Evolutionary conservation across 2,113 vertebrate species (phyloP).

Genomic region (Helogale parvula): DNA sequence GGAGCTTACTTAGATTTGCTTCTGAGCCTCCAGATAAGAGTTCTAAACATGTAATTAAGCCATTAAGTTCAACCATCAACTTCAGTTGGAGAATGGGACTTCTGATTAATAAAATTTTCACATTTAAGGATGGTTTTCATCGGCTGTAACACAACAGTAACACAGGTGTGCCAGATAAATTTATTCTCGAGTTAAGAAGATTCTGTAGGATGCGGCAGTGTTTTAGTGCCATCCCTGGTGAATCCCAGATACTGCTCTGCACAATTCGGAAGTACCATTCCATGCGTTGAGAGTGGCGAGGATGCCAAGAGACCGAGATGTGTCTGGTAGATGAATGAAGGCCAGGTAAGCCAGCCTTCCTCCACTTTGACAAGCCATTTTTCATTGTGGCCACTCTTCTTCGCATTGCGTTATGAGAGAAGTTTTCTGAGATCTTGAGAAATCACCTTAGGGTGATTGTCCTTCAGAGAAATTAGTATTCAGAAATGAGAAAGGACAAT

Average conservation of each 20-base stretch:
- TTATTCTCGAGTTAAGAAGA: not conserved
- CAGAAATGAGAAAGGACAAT: not conserved
- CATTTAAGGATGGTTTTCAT: not conserved
- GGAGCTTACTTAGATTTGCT: conserved; percentile 31
- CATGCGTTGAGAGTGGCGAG: not conserved
- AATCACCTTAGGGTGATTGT: not conserved
- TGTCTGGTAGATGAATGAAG: not conserved
- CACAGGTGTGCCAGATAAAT: not conserved
- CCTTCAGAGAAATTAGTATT: conserved; percentile 18
- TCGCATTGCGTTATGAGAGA: not conserved
- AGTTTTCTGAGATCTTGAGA: not conserved
- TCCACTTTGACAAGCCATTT: not conserved
- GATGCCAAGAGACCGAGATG: not conserved
- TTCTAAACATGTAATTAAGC: conserved; percentile 6
- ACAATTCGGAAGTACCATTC: not conserved
- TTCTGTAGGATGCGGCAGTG: not conserved
- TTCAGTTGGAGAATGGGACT: conserved; percentile 38
- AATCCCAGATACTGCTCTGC: not conserved
- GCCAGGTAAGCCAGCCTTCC: not conserved
- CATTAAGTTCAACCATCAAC: not conserved
- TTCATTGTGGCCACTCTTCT: not conserved
- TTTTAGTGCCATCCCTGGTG: not conserved
- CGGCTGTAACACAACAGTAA: not conserved
- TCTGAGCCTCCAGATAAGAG: not conserved
- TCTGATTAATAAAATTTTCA: conserved; percentile 20